Conservation (phyloP, 2,113 vertebrate genomes). For the Scolopax mira region DNA sequence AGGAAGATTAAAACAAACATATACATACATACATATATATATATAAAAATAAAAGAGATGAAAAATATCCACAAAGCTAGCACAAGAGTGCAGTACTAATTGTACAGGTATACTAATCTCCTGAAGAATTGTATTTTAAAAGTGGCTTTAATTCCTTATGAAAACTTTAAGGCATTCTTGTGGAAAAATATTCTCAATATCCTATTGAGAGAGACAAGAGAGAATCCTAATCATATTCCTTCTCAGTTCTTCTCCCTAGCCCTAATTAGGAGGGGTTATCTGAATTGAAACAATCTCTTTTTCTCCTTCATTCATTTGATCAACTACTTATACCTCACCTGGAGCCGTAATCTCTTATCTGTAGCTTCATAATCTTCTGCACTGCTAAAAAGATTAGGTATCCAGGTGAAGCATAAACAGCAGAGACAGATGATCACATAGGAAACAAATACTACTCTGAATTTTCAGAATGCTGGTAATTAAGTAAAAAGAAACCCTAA, state of each 20-base stretch:
- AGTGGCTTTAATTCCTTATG: not conserved
- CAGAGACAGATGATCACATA: constrained; percentile 10
- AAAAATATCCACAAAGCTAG: not conserved
- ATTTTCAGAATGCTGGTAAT: not conserved
- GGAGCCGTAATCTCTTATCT: constrained; percentile 47
- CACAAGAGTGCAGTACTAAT: not conserved
- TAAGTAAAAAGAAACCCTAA: not conserved
- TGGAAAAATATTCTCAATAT: no score
- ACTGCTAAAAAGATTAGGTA: constrained; percentile 38
- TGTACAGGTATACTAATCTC: not conserved
- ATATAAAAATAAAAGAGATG: not conserved
- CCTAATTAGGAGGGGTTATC: constrained; percentile 21
- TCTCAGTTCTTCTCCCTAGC: not conserved
- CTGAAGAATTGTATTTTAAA: not conserved
- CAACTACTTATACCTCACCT: constrained; percentile 54
- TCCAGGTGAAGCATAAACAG: constrained; percentile 50
- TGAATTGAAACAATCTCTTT: constrained; percentile 53
- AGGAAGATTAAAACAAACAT: not conserved
- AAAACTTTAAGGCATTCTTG: not conserved
- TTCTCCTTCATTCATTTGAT: constrained; percentile 44
- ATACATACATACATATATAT: no score
- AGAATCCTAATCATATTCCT: not conserved
- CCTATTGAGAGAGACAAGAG: not conserved
- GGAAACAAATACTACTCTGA: not conserved
- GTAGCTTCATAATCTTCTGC: constrained; percentile 33